These are phyloP conservation scores for Dryomyza anilis DNA, from an alignment of 2,888 invertebrate genomes.

Conservation along the genomic window DNA sequence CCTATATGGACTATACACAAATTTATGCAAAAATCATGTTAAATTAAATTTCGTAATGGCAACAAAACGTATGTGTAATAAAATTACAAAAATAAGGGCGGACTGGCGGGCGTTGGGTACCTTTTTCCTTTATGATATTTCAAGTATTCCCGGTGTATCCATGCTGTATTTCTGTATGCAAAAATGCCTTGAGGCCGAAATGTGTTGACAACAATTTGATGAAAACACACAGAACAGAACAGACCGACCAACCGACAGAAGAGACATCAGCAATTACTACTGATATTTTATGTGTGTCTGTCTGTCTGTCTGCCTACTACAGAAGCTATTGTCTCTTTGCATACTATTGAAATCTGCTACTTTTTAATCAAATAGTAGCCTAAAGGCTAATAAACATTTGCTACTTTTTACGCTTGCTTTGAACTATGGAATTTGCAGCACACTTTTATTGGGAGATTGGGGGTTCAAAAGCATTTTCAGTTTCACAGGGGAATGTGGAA, in stretches of 20 bases:
- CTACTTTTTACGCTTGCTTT: slow-evolving; percentile 6
- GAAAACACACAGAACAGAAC: not conserved
- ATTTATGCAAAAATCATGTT: slow-evolving; percentile 19
- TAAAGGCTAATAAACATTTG: slow-evolving; percentile 24
- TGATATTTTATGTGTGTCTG: too few species aligned
- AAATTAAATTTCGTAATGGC: slow-evolving; percentile 22
- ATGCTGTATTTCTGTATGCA: not conserved
- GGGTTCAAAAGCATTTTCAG: too few species aligned
- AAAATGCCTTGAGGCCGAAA: not conserved
- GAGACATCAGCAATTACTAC: too few species aligned
- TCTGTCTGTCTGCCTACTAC: too few species aligned
- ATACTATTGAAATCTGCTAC: not conserved
- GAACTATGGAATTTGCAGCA: too few species aligned
- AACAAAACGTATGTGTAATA: slow-evolving; percentile 12
- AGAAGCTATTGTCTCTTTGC: too few species aligned
- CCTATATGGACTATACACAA: too few species aligned
- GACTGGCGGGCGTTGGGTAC: too few species aligned
- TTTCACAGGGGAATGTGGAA: too few species aligned
- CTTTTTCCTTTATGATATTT: too few species aligned
- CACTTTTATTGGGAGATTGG: too few species aligned
- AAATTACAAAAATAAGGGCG: slow-evolving; percentile 2
- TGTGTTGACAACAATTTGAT: not conserved
- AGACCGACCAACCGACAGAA: not conserved
- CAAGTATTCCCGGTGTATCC: not conserved
- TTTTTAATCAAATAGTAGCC: slow-evolving; percentile 27